Conservation (phyloP, 1,140 invertebrate species). For the Heterodera carotae region DNA sequence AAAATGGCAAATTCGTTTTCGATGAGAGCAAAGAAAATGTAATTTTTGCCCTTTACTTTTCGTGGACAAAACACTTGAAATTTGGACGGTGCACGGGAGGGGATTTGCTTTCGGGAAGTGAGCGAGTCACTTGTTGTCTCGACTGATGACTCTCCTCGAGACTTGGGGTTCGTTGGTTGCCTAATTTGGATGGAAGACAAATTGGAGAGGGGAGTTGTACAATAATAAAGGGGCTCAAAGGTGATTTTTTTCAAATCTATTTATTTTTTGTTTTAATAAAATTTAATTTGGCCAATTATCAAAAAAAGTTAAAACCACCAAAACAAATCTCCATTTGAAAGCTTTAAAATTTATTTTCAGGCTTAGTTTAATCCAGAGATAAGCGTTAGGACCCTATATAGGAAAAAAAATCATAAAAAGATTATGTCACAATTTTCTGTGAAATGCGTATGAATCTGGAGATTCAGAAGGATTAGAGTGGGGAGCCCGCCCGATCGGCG, state of each 20-base stretch:
- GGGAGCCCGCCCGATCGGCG: not conserved
- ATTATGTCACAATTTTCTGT: not conserved
- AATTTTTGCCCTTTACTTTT: constrained; percentile 2
- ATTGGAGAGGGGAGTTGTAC: not conserved
- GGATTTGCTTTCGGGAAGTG: too few relatives aligned
- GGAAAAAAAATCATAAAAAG: too few relatives aligned
- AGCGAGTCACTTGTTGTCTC: not conserved
- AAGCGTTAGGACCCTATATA: too few relatives aligned
- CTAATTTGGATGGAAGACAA: not conserved
- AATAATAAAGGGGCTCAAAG: not conserved
- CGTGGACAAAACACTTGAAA: not conserved
- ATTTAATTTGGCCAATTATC: too few relatives aligned
- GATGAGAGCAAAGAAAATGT: not conserved
- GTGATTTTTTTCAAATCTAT: too few relatives aligned
- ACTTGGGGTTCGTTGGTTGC: not conserved
- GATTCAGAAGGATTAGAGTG: too few relatives aligned
- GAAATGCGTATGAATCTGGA: too few relatives aligned
- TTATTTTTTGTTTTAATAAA: too few relatives aligned
- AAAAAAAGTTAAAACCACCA: too few relatives aligned
- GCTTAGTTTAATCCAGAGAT: too few relatives aligned
- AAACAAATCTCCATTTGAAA: too few relatives aligned
- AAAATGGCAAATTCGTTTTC: not conserved
- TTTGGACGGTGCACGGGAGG: not conserved
- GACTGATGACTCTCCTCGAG: not conserved
- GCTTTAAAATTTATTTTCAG: too few relatives aligned